Conservation (phyloP, 2,113 vertebrate genomes). For the Meles meles region DNA sequence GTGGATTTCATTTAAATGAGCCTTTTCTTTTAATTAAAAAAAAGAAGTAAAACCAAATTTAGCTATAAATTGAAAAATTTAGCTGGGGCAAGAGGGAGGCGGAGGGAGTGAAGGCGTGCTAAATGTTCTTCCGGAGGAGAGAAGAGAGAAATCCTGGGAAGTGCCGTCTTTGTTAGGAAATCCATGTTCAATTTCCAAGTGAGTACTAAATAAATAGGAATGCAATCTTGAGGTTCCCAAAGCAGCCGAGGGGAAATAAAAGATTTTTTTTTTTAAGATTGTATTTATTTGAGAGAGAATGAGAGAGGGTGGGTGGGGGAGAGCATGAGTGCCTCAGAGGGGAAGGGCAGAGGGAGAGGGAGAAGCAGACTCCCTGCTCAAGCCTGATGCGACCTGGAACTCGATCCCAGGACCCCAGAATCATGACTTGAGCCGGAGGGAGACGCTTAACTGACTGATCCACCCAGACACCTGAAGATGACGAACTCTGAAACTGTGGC, state of each 20-base stretch:
- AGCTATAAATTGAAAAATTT: neutral
- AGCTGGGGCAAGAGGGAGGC: neutral
- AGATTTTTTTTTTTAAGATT: neutral
- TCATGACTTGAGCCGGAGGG: neutral
- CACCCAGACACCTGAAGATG: neutral
- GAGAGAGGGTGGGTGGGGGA: neutral
- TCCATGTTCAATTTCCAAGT: neutral
- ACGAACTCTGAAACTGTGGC: conserved; percentile 21
- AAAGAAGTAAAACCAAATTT: neutral
- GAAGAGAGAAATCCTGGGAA: neutral
- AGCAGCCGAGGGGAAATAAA: neutral
- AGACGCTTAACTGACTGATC: neutral
- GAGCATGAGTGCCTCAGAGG: neutral
- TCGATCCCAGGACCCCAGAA: neutral
- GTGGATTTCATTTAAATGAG: neutral
- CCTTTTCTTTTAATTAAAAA: neutral
- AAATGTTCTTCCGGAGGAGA: neutral
- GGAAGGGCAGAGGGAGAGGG: neutral
- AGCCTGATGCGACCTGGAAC: neutral
- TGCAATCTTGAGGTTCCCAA: neutral
- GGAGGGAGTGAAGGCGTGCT: neutral
- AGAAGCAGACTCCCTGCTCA: neutral
- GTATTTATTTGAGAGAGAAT: neutral
- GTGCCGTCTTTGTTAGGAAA: neutral
- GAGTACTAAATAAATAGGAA: neutral